These are phyloP conservation scores for Paralvinella palmiformis DNA, from an alignment of 1,140 invertebrate genomes.

Conservation along the genomic window DNA sequence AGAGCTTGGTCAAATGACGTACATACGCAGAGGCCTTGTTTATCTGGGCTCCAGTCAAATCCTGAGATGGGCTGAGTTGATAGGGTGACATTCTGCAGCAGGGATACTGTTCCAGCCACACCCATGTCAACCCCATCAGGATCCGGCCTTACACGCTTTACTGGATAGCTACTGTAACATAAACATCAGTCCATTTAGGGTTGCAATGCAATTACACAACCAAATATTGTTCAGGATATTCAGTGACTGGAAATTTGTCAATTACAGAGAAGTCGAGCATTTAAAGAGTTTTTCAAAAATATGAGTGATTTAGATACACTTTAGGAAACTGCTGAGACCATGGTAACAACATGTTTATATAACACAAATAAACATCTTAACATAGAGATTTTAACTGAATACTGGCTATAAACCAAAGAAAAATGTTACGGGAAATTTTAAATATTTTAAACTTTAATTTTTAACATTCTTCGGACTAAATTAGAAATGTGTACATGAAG, in stretches of 20 bases:
- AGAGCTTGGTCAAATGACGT: constrained; percentile 88
- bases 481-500: neutral
- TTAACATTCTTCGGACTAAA: too few species aligned
- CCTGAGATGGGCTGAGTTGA: constrained; percentile 83
- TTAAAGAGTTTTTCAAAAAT: too few species aligned
- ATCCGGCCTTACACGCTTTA: constrained; percentile 63
- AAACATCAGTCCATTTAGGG: too few species aligned
- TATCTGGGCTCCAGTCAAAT: constrained; percentile 88
- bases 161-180: constrained; percentile 71
- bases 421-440: too few species aligned
- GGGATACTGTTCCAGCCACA: constrained; percentile 65
- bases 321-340: too few species aligned
- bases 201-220: neutral
- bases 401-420: too few species aligned
- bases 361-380: too few species aligned
- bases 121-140: constrained; percentile 65
- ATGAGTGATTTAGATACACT: neutral
- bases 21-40: constrained; percentile 77
- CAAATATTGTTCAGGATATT: neutral
- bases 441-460: too few species aligned
- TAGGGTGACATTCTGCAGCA: constrained; percentile 73
- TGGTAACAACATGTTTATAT: too few species aligned
- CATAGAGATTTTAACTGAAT: too few species aligned
- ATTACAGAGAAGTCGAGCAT: too few species aligned
- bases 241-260: neutral